Evolutionary conservation across 2,113 vertebrate species (phyloP), one percentile per base, ranked within the genome.

Genomic region (Orycteropus afer): DNA sequence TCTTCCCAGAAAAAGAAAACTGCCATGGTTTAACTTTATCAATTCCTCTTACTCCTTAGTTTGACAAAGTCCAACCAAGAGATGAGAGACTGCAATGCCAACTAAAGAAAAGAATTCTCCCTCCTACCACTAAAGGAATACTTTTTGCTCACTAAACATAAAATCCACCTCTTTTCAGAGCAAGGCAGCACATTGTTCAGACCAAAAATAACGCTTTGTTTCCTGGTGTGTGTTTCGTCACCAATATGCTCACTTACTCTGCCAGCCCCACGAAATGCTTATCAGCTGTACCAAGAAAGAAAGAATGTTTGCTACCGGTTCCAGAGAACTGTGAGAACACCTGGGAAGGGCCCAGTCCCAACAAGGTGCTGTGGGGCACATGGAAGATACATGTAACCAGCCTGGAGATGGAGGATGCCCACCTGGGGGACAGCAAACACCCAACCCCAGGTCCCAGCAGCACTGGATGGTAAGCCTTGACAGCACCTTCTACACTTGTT

Each of bases 121-220:
- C 77, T 89, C 65, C 84, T 55, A 42, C 12, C 29, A 40, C n/a
- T 22, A 55, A 40, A 27, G 37, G 47, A 74, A 90, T 12, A 73
- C 61, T 86, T 40, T 76, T 77, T 59, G 80, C n/a, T 59, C 67
- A 90, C 57, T 49, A 49, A 69, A 84, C 49, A 93, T 45, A 89
- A 83, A 96, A 89, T 34, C 37, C 45, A 88, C 29, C 80, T 85
- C 76, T 92, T 91, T 89, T 95, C 85, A 23, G 59, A 93, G 47
- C 25, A 85, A 91, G 74, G 51, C 42, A 49, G 71, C 67, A 89
- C 65, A 40, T 2, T 89, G 82, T 86, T 96, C 55, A 83, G 65
- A 97, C 74, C 73, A 94, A 95, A 96, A 94, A 90, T 45, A 90
- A 77, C 23, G 0, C 67, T 85, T 69, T 91, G 18, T 81, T 86